Evolutionary conservation across 2,888 invertebrate species (phyloP).

Genomic region (Holacanthella duospinosa): DNA sequence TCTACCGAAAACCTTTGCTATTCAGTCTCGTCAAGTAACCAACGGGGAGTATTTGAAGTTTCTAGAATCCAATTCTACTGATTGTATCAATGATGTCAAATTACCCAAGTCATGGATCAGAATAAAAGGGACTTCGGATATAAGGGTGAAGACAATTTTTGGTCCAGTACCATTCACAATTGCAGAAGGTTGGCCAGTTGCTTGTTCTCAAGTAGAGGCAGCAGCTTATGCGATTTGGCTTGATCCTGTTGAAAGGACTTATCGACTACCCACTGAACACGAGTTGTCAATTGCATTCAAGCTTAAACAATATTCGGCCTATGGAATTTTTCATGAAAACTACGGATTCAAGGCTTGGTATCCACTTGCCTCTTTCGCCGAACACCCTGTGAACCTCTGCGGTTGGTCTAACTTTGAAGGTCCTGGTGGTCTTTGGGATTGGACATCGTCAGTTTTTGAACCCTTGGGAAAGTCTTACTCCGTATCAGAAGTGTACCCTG

Average conservation of each 20-base stretch:
- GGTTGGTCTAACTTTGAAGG: neutral
- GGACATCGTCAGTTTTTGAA: neutral
- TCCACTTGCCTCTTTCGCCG: neutral
- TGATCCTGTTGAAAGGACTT: neutral
- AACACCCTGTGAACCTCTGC: neutral
- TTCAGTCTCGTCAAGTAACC: neutral
- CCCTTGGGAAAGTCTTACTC: neutral
- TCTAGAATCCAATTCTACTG: neutral
- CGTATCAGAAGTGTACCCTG: neutral
- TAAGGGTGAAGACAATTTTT: neutral
- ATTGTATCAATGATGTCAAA: too few species aligned
- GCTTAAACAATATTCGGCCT: neutral
- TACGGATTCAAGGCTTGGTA: conserved; percentile 1
- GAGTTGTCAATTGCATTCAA: neutral
- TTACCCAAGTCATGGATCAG: neutral
- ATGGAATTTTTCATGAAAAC: neutral
- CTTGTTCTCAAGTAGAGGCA: neutral
- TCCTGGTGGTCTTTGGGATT: neutral
- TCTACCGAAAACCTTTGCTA: neutral
- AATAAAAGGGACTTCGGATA: neutral
- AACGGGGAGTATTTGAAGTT: conserved; percentile 3
- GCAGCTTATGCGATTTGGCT: neutral
- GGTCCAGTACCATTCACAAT: neutral
- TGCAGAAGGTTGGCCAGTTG: neutral
- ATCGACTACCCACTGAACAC: neutral